phyloP scores from a whole-genome alignment of 2,888 invertebrate species.

The Drosophila infuscata region DNA sequence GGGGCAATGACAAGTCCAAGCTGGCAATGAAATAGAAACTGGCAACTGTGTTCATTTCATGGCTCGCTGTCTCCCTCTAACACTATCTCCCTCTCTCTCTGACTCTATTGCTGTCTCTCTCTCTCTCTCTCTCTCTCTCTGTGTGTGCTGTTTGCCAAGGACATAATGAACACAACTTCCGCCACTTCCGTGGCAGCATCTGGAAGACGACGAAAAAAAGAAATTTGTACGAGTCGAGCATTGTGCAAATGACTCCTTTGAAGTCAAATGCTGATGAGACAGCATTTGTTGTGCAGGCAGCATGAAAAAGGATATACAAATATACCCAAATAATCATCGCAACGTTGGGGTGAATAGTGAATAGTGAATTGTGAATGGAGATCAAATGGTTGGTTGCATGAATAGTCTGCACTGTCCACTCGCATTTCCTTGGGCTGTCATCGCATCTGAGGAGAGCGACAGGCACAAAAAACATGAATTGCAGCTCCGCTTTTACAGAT shows the following conservation, averaged over 20 bases:
- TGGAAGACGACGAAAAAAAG: slow-evolving; percentile 16
- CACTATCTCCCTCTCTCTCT: background rate
- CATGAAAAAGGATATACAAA: slow-evolving; percentile 42
- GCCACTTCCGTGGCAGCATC: slow-evolving; percentile 58
- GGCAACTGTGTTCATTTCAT: slow-evolving; percentile 44
- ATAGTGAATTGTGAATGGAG: slow-evolving; percentile 16
- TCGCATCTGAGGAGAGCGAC: background rate
- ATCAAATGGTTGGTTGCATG: slow-evolving; percentile 34
- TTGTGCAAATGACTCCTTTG: slow-evolving; percentile 79
- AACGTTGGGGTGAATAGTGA: slow-evolving; percentile 29
- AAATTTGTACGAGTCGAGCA: slow-evolving; percentile 29
- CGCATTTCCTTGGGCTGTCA: slow-evolving; percentile 34
- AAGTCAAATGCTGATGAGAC: slow-evolving; percentile 77
- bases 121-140: background rate
- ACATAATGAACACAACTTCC: slow-evolving; percentile 79
- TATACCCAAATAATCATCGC: slow-evolving; percentile 11
- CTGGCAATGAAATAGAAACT: slow-evolving; percentile 17
- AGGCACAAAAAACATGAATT: background rate
- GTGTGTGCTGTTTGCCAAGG: slow-evolving; percentile 68
- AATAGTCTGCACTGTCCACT: slow-evolving; percentile 33
- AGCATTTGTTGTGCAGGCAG: slow-evolving; percentile 75
- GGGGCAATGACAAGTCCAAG: slow-evolving; percentile 51
- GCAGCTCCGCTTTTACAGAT: background rate
- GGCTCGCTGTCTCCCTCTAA: background rate
- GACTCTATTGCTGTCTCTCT: background rate